A percentile compares a stretch with the other conserved stretches of the same genome.
These are phyloP conservation scores for Mechanitis mazaeus DNA, from an alignment of 2,888 invertebrate genomes.

Conservation along the genomic window DNA sequence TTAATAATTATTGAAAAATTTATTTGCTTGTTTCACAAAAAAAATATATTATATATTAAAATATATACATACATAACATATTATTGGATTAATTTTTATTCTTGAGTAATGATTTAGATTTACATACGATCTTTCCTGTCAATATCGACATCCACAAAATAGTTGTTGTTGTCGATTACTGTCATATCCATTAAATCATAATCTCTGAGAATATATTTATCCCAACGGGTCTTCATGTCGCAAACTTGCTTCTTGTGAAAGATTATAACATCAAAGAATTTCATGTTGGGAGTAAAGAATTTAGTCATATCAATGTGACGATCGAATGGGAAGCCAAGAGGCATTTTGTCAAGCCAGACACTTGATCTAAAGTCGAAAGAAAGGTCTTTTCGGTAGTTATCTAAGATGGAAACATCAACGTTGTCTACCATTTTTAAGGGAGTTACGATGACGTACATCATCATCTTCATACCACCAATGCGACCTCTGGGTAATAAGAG, in stretches of 20 bases:
- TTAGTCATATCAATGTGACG: constrained; percentile 75
- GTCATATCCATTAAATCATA: constrained; percentile 47
- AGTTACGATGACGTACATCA: constrained; percentile 78
- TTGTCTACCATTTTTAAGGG: constrained; percentile 68
- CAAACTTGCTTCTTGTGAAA: constrained; percentile 76
- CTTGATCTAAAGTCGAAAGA: constrained; percentile 55
- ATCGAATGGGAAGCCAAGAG: constrained; percentile 85
- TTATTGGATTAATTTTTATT: neutral
- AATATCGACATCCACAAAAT: constrained; percentile 48
- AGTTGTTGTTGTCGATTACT: constrained; percentile 43
- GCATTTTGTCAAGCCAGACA: constrained; percentile 75
- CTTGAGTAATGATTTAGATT: constrained; percentile 18
- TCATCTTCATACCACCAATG: constrained; percentile 79
- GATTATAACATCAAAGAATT: constrained; percentile 79
- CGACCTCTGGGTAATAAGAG: constrained; percentile 83
- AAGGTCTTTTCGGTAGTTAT: constrained; percentile 65
- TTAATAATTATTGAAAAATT: too few relatives aligned
- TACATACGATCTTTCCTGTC: constrained; percentile 20
- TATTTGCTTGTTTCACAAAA: too few relatives aligned
- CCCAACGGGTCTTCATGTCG: constrained; percentile 62
- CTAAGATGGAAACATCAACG: constrained; percentile 50
- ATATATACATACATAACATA: neutral
- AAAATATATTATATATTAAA: too few relatives aligned
- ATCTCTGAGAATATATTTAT: constrained; percentile 51
- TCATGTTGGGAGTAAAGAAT: constrained; percentile 81